A percentile compares a stretch with the other conserved stretches of the same genome.
These are phyloP conservation scores for Helicolenus hilgendorfi DNA, from an alignment of 2,797 vertebrate species.

Conservation along the genomic window DNA sequence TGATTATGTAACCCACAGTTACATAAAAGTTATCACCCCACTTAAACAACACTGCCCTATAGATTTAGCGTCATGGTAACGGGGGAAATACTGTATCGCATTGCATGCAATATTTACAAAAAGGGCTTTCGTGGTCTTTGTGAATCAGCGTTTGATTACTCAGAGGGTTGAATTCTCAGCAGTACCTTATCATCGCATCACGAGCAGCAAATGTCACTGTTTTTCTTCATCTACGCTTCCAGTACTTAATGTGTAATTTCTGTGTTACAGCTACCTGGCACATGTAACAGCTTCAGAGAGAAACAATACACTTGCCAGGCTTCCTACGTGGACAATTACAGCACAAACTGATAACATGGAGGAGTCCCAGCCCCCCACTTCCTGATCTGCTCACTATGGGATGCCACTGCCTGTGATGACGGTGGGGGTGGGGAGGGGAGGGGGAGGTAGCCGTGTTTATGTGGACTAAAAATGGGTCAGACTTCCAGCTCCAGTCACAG, in stretches of 20 bases:
- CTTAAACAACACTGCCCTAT: conserved; percentile 51
- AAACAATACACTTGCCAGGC: neutral
- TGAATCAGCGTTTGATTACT: neutral
- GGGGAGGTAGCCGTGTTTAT: conserved; percentile 42
- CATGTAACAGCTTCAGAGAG: neutral
- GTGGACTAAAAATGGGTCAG: conserved; percentile 80
- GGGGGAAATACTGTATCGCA: neutral
- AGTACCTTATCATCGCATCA: neutral
- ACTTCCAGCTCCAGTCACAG: conserved; percentile 52
- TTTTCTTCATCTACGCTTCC: neutral
- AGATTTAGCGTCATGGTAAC: conserved; percentile 34
- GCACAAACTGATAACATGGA: conserved; percentile 4
- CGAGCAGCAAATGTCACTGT: neutral
- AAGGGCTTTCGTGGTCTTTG: neutral
- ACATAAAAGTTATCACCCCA: conserved; percentile 76
- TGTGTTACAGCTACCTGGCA: neutral
- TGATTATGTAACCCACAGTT: conserved; percentile 80
- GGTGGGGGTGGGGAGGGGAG: neutral
- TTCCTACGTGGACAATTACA: conserved; percentile 16
- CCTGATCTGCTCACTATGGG: conserved; percentile 32
- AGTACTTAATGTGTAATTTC: neutral
- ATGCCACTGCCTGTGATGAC: conserved; percentile 11
- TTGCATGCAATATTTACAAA: conserved; percentile 36
- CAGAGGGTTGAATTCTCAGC: neutral
- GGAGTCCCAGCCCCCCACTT: neutral